A percentile compares a stretch with the other conserved stretches of the same genome.
Conservation (phyloP, 2,113 vertebrate species). For the Nicator chloris region DNA sequence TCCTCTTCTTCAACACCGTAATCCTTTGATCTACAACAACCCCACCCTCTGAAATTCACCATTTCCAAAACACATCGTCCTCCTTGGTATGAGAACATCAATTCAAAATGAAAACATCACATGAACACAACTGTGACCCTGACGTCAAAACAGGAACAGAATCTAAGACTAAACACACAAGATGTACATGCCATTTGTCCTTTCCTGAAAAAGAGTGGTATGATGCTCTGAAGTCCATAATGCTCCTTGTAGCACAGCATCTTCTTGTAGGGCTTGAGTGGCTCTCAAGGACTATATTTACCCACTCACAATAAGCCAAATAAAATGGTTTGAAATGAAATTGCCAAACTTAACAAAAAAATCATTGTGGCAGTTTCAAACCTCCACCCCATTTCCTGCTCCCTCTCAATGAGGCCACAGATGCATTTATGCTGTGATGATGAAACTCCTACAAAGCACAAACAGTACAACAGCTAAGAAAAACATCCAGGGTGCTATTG, state of each 20-base stretch:
- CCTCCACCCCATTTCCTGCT: not conserved
- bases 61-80: not conserved
- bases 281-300: not conserved
- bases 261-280: not conserved
- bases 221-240: not conserved
- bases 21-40: not conserved
- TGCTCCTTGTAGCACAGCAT: not conserved
- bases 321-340: conserved; percentile 3
- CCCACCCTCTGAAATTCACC: not conserved
- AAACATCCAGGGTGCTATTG: conserved; percentile 34
- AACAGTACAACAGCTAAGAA: not conserved
- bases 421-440: not conserved
- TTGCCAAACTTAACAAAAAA: not conserved
- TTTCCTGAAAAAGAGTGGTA: not conserved
- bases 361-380: not conserved
- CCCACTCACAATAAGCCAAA: not conserved
- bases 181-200: not conserved
- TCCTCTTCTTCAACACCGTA: not conserved
- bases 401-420: not conserved
- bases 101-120: not conserved
- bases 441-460: not conserved
- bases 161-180: not conserved
- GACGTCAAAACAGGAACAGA: not conserved
- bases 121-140: not conserved
- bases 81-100: not conserved